Evolutionary conservation across 1,140 invertebrate species (phyloP), one percentile per base, ranked within the genome.

Genomic region (Babylonia areolata): DNA sequence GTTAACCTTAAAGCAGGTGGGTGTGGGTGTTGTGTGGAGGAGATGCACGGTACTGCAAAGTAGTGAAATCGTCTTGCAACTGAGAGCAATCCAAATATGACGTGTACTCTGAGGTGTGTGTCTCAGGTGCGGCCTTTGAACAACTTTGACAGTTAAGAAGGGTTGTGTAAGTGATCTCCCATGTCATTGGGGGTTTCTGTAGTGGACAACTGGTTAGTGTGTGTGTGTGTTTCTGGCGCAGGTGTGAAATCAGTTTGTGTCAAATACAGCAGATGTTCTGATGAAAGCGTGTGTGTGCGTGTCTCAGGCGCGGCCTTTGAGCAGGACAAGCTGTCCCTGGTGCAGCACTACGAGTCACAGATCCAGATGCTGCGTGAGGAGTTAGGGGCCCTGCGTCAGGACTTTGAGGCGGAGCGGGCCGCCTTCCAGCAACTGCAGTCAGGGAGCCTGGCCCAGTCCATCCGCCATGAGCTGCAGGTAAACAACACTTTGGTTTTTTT

Each of bases 251-350:
- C 58, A 23, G 15, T 20, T 23, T 64, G 58, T 33, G 69, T 71
- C 33, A n/a, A n/a, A n/a, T n/a, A n/a, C n/a, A n/a, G n/a, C n/a
- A n/a, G n/a, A n/a, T n/a, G n/a, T n/a, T n/a, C n/a, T n/a, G n/a
- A n/a, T n/a, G n/a, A n/a, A n/a, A n/a, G n/a, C 69, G 12, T 73
- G 6, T 73, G 23, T 77, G 15, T 23, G 6, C 23, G 33, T 35
- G 31, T 78, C 54, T 1, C 73, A 85, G 84, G 46, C 40, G 42
- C 84, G 35, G 73, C 40, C 35, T 58, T 54, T 78, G 84, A 85
- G n/a, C 46, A 79, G 33, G 84, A 85, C 31, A 85, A 78, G 46
- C 9, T 39, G 28, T 20, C 75, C 9, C 11, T 85, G 71, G 28
- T 77, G 42, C 46, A 78, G 39, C 33, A 33, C 42, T 85, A 85